These are phyloP conservation scores for Orchestes rusci DNA, from an alignment of 2,888 invertebrate species.

Conservation along the genomic window DNA sequence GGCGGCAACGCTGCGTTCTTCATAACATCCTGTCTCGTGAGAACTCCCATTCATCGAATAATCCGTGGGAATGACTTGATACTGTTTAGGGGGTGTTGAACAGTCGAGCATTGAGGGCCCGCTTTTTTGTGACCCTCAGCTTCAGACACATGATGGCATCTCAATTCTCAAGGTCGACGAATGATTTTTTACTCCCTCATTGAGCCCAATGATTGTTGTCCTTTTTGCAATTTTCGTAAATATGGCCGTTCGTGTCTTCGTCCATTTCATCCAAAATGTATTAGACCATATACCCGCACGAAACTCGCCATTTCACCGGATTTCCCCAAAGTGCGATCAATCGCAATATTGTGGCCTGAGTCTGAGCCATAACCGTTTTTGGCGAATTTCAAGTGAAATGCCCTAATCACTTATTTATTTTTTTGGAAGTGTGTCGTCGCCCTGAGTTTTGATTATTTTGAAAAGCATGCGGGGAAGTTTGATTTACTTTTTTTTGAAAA, in stretches of 20 bases:
- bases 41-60: conserved; percentile 19
- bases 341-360: conserved; percentile 28
- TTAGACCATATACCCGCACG: conserved; percentile 22
- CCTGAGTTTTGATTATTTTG: no score
- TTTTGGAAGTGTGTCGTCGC: no score
- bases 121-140: conserved; percentile 13
- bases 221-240: conserved; percentile 13
- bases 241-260: conserved; percentile 18
- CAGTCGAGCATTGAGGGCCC: conserved; percentile 10
- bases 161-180: no score
- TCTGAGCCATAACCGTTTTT: conserved; percentile 20
- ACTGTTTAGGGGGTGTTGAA: conserved; percentile 20
- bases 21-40: conserved; percentile 19
- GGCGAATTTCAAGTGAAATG: conserved; percentile 14
- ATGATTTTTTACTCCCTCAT: no score
- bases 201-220: not conserved
- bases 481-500: no score
- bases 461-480: no score
- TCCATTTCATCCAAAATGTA: conserved; percentile 23
- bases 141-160: conserved; percentile 15
- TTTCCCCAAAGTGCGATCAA: conserved; percentile 35
- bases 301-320: conserved; percentile 30
- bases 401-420: conserved; percentile 19
- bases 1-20: no score
- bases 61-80: conserved; percentile 21